These are phyloP conservation scores for Lanistes nyassanus DNA, from an alignment of 1,140 invertebrate genomes.

Conservation along the genomic window DNA sequence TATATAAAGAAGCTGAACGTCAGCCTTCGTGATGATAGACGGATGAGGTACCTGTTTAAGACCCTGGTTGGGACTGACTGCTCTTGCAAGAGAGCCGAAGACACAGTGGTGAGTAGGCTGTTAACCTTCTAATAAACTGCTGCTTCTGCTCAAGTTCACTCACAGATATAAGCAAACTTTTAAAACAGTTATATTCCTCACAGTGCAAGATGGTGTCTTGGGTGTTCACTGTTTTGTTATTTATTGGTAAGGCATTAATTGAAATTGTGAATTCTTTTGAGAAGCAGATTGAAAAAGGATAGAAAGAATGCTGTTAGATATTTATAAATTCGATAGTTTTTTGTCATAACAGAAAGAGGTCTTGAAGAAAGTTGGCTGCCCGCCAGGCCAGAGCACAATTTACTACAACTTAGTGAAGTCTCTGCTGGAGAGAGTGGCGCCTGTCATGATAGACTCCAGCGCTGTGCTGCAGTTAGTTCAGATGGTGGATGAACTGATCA, in stretches of 20 bases:
- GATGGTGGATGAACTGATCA: slow-evolving; percentile 61
- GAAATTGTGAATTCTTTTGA: too few species aligned
- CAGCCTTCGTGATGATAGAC: slow-evolving; percentile 81
- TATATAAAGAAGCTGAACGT: slow-evolving; percentile 89
- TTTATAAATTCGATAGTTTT: slow-evolving; percentile 6
- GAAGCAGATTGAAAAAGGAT: too few species aligned
- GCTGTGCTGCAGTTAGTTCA: slow-evolving; percentile 70
- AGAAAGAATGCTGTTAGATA: too few species aligned
- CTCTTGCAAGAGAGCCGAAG: slow-evolving; percentile 83
- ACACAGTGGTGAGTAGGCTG: slow-evolving; percentile 53
- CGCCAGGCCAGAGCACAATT: slow-evolving; percentile 91
- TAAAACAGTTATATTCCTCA: too few species aligned
- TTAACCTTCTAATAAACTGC: neutral
- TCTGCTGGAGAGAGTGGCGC: slow-evolving; percentile 91
- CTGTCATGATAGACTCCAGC: slow-evolving; percentile 93
- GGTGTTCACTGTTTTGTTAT: too few species aligned
- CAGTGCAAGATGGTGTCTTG: too few species aligned
- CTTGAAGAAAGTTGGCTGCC: slow-evolving; percentile 92
- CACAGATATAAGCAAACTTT: too few species aligned
- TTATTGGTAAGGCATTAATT: too few species aligned
- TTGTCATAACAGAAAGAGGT: slow-evolving; percentile 73
- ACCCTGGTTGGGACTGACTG: slow-evolving; percentile 87
- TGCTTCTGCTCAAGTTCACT: too few species aligned
- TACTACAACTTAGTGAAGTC: slow-evolving; percentile 97
- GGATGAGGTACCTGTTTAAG: slow-evolving; percentile 86